Evolutionary conservation across 2,113 vertebrate genomes (phyloP).

Genomic region (Channa argus): DNA sequence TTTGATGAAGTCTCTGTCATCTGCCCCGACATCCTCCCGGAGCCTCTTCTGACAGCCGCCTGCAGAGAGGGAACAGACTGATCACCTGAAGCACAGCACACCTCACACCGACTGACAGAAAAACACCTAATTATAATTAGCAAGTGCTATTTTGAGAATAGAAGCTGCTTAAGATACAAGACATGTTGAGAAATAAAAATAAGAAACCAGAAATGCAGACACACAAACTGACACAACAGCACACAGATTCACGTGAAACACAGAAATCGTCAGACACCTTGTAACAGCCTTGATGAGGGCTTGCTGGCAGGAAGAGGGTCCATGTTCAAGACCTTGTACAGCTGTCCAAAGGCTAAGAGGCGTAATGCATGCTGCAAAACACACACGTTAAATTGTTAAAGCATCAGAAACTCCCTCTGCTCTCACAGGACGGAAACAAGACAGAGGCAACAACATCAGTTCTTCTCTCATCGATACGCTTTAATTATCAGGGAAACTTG

Average conservation of each 20-base stretch:
- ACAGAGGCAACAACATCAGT: neutral
- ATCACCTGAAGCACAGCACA: neutral
- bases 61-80: slow-evolving; percentile 36
- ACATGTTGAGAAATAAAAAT: neutral
- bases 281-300: slow-evolving; percentile 42
- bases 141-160: no score
- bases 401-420: slow-evolving; percentile 9
- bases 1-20: slow-evolving; percentile 96
- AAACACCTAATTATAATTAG: no score
- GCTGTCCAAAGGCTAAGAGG: slow-evolving; percentile 78
- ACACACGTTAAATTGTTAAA: slow-evolving; percentile 17
- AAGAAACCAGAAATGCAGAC: neutral
- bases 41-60: slow-evolving; percentile 90
- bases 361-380: slow-evolving; percentile 73
- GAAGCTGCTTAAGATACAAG: no score
- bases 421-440: neutral
- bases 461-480: slow-evolving; percentile 28
- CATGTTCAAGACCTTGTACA: slow-evolving; percentile 77
- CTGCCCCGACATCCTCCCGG: slow-evolving; percentile 88
- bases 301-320: slow-evolving; percentile 70
- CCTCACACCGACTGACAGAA: no score
- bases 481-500: slow-evolving; percentile 39
- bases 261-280: slow-evolving; percentile 52
- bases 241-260: neutral
- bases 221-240: slow-evolving; percentile 1